Conservation (phyloP, 2,113 vertebrate genomes). For the Astatotilapia flaviijosephi region DNA sequence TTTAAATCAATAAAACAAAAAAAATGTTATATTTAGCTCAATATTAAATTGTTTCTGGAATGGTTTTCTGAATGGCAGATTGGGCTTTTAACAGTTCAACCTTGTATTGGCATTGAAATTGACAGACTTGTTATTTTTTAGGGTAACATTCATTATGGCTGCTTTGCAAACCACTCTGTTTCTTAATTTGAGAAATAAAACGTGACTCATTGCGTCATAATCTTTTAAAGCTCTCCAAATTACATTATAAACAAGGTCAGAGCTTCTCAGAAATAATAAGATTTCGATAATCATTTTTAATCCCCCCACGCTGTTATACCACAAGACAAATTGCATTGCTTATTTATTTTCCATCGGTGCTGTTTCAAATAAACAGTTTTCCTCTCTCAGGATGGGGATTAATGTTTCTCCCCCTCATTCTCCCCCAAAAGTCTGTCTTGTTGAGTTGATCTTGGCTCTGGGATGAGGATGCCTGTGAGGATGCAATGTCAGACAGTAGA, state of each 20-base stretch:
- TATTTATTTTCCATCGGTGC: conserved; percentile 33
- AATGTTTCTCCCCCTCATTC: neutral
- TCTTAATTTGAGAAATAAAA: conserved; percentile 24
- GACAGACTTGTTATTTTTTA: conserved; percentile 12
- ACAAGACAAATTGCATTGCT: conserved; percentile 31
- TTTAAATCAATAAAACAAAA: neutral
- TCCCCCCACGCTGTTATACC: conserved; percentile 15
- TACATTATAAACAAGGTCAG: conserved; percentile 61
- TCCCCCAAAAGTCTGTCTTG: neutral
- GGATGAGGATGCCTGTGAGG: conserved; percentile 22
- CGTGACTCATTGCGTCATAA: conserved; percentile 54
- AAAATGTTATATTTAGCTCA: neutral
- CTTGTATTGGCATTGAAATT: conserved; percentile 30
- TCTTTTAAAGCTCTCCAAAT: conserved; percentile 58
- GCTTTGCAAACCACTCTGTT: neutral
- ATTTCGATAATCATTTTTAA: conserved; percentile 54
- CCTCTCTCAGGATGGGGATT: neutral
- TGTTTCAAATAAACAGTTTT: conserved; percentile 31
- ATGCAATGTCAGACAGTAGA: conserved; percentile 45
- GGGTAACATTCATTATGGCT: neutral
- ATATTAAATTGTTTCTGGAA: neutral
- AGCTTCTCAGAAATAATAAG: conserved; percentile 50
- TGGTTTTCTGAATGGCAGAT: neutral
- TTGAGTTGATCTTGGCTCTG: neutral
- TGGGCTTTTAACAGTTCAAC: conserved; percentile 4